phyloP scores from a whole-genome alignment of 1,140 invertebrate species.

The Achatina immaculata region DNA sequence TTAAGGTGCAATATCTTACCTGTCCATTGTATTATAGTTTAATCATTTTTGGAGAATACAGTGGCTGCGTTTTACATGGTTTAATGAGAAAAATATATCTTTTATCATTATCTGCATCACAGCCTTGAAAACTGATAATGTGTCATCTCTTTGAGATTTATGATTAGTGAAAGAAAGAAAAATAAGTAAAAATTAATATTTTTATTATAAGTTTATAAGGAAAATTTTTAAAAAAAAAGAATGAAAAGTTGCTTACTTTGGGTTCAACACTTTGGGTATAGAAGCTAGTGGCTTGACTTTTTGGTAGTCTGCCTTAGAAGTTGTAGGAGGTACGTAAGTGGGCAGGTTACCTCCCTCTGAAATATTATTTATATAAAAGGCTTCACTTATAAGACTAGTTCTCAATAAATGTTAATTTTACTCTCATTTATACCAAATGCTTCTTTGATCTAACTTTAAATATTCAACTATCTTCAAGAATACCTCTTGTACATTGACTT shows the following conservation, averaged over 20 bases:
- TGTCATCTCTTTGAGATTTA: no score
- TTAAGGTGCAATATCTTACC: no score
- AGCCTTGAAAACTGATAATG: no score
- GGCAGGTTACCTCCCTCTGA: slow-evolving; percentile 60
- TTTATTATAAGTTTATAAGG: neutral
- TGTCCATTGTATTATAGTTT: no score
- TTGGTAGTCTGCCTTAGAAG: slow-evolving; percentile 56
- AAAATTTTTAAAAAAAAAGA: neutral
- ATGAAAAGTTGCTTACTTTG: slow-evolving; percentile 34
- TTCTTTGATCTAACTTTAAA: neutral
- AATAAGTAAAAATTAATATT: neutral
- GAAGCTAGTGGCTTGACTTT: slow-evolving; percentile 44
- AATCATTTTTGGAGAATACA: no score
- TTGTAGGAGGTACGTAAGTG: slow-evolving; percentile 53
- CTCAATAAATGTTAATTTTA: neutral
- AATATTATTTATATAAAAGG: slow-evolving; percentile 28
- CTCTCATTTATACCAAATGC: neutral
- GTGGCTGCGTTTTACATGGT: no score
- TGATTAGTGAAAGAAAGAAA: no score
- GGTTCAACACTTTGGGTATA: slow-evolving; percentile 50
- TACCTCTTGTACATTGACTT: no score
- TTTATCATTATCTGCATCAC: no score
- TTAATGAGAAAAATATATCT: no score
- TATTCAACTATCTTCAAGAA: neutral
- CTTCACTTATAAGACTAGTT: neutral